Evolutionary conservation across 2,888 invertebrate genomes (phyloP).

Genomic region (Augiades crinisus): DNA sequence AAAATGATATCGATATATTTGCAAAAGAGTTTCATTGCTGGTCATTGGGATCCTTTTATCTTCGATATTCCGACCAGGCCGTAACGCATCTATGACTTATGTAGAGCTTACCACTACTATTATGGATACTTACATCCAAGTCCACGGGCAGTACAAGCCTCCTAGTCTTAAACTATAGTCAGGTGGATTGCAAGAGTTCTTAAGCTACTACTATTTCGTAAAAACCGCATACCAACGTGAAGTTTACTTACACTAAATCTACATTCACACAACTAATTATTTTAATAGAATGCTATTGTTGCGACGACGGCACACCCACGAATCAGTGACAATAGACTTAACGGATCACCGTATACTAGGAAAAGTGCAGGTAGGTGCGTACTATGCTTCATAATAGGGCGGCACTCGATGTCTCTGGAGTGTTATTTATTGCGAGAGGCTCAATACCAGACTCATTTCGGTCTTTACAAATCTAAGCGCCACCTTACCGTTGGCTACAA

Average conservation of each 20-base stretch:
- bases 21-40: too few relatives aligned
- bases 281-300: constrained; percentile 11
- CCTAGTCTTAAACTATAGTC: too few relatives aligned
- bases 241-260: neutral
- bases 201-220: too few relatives aligned
- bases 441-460: constrained; percentile 41
- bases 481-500: constrained; percentile 45
- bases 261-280: constrained; percentile 2
- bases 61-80: too few relatives aligned
- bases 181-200: too few relatives aligned
- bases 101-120: too few relatives aligned
- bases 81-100: too few relatives aligned
- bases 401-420: constrained; percentile 52
- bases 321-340: constrained; percentile 41
- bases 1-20: too few relatives aligned
- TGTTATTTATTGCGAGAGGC: constrained; percentile 45
- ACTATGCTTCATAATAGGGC: constrained; percentile 38
- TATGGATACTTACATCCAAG: too few relatives aligned
- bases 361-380: constrained; percentile 43
- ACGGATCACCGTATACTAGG: constrained; percentile 38
- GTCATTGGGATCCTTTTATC: too few relatives aligned
- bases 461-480: constrained; percentile 64
- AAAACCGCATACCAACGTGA: too few relatives aligned
- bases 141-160: too few relatives aligned
- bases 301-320: constrained; percentile 45